Conservation (phyloP, 2,888 invertebrate genomes). For the Isoperla grammatica region DNA sequence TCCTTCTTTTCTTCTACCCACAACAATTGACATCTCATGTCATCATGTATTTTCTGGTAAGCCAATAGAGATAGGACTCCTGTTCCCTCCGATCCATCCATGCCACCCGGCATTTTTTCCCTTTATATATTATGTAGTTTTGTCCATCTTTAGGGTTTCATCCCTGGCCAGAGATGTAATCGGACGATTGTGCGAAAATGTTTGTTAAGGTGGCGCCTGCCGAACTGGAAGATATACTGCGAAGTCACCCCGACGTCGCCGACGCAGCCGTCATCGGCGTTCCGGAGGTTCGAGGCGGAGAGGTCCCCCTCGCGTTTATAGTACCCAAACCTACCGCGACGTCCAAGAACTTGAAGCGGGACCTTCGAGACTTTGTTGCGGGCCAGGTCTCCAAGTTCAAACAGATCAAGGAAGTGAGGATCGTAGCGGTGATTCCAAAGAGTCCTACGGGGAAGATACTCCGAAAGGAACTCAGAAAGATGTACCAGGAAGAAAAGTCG, state of each 20-base stretch:
- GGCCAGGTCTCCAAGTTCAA: slow-evolving; percentile 33
- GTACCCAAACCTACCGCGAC: slow-evolving; percentile 45
- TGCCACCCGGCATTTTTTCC: no score
- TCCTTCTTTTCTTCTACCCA: no score
- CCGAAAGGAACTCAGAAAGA: slow-evolving; percentile 53
- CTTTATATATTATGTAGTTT: no score
- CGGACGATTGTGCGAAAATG: no score
- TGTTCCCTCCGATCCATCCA: no score
- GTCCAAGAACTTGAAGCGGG: slow-evolving; percentile 44
- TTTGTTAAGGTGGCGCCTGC: slow-evolving; percentile 75
- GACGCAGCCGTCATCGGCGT: slow-evolving; percentile 83
- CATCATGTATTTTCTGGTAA: no score
- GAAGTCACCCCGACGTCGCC: slow-evolving; percentile 63
- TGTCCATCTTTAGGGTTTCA: no score
- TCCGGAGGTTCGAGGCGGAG: slow-evolving; percentile 61
- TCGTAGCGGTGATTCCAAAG: not conserved
- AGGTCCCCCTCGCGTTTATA: slow-evolving; percentile 70
- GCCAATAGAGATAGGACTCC: no score
- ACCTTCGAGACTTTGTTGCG: slow-evolving; percentile 55
- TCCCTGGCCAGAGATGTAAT: no score
- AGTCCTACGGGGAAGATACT: slow-evolving; percentile 63
- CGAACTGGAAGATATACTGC: slow-evolving; percentile 70
- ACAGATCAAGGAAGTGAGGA: not conserved
- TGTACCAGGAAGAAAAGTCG: not conserved
- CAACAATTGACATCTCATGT: no score